These are phyloP conservation scores for Melanargia galathea DNA, from an alignment of 2,888 invertebrate species.

Conservation along the genomic window DNA sequence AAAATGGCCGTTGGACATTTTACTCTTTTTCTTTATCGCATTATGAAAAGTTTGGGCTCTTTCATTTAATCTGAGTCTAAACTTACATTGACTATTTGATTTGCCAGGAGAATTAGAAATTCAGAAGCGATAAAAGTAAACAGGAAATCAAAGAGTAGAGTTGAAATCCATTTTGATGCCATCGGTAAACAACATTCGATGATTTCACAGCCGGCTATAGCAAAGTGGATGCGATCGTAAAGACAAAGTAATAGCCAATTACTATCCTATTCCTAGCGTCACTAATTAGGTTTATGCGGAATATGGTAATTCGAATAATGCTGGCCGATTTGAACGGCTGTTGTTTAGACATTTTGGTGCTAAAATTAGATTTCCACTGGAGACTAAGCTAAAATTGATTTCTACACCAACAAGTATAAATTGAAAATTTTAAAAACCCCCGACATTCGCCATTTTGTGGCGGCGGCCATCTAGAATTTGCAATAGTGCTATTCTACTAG, in stretches of 20 bases:
- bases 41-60: neutral
- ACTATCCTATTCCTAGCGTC: conserved; percentile 38
- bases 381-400: conserved; percentile 10
- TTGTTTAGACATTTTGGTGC: conserved; percentile 19
- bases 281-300: conserved; percentile 42
- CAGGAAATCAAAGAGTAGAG: neutral
- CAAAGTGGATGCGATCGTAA: conserved; percentile 46
- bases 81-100: too few relatives aligned
- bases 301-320: conserved; percentile 34
- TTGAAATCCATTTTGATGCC: neutral
- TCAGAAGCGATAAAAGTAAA: neutral
- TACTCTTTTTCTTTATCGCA: too few relatives aligned
- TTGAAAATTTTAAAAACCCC: too few relatives aligned
- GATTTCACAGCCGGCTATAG: conserved; percentile 37
- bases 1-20: too few relatives aligned
- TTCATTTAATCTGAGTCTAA: too few relatives aligned
- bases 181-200: conserved; percentile 38
- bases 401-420: neutral
- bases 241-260: conserved; percentile 44
- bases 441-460: too few relatives aligned
- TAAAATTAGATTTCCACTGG: conserved; percentile 16
- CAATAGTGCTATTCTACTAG: too few relatives aligned
- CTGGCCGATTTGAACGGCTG: conserved; percentile 23
- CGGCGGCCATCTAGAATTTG: too few relatives aligned
- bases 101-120: too few relatives aligned